Percentiles rank a stretch among this genome's conserved stretches.
phyloP scores from a whole-genome alignment of 1,140 invertebrate genomes.

The Drosophila neocordata region DNA sequence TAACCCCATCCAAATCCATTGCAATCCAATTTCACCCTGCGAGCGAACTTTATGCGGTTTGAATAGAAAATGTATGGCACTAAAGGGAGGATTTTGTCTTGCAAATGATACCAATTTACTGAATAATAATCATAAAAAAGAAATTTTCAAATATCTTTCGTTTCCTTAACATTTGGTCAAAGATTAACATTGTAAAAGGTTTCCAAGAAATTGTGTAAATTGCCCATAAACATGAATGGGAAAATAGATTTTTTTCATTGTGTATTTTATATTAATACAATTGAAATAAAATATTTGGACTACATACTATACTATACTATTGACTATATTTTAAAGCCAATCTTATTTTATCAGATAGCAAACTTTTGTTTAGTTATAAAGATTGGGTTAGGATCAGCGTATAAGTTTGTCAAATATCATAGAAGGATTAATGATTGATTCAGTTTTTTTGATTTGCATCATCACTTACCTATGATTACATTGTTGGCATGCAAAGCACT shows the following conservation, averaged over 20 bases:
- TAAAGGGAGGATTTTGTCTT: conserved; percentile 54
- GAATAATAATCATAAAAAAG: conserved; percentile 65
- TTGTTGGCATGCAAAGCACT: conserved; percentile 99
- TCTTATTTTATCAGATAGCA: neutral
- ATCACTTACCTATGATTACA: conserved; percentile 96
- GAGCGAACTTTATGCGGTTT: conserved; percentile 75
- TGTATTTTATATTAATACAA: neutral
- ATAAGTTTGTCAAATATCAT: neutral
- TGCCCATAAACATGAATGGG: conserved; percentile 61
- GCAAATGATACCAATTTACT: conserved; percentile 75
- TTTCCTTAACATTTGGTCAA: neutral
- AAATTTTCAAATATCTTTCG: conserved; percentile 63
- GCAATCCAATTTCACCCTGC: conserved; percentile 21
- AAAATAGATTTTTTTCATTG: conserved; percentile 19
- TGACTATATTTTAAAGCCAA: neutral
- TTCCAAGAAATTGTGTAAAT: conserved; percentile 48
- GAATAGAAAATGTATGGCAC: conserved; percentile 73
- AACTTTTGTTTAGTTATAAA: neutral
- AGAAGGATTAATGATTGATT: neutral
- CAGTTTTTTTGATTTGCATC: no score
- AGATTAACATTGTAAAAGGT: conserved; percentile 32
- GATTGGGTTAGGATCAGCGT: no score
- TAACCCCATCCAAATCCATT: conserved; percentile 32
- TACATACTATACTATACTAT: no score
- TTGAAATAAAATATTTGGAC: neutral